Conservation (phyloP, 2,113 vertebrate genomes). For the Sphaerodactylus townsendi region DNA sequence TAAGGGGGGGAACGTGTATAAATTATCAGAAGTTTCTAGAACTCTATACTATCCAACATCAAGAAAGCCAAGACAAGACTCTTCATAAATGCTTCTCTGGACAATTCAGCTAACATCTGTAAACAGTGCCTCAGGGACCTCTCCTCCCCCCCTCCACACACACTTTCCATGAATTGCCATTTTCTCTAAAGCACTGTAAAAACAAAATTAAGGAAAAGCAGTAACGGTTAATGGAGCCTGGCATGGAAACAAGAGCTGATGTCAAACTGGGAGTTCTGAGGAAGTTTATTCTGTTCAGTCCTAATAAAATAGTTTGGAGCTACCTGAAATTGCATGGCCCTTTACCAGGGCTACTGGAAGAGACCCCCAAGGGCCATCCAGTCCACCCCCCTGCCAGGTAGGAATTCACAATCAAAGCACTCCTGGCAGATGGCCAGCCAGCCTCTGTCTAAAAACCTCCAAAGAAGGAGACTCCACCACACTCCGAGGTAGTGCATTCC, state of each 20-base stretch:
- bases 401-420: too few species aligned
- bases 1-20: too few species aligned
- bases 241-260: constrained; percentile 61
- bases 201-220: constrained; percentile 52
- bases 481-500: too few species aligned
- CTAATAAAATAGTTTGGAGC: constrained; percentile 31
- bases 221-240: constrained; percentile 63
- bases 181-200: constrained; percentile 39
- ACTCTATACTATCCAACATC: too few species aligned
- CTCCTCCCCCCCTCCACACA: too few species aligned
- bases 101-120: background rate
- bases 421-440: too few species aligned
- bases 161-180: accelerated
- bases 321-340: background rate
- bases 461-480: too few species aligned
- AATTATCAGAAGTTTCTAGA: too few species aligned
- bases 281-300: constrained; percentile 38
- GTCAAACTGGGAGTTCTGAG: constrained; percentile 3
- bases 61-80: background rate
- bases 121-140: constrained; percentile 4
- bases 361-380: too few species aligned
- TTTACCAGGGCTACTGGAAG: constrained; percentile 18
- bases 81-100: background rate
- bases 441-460: too few species aligned
- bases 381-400: too few species aligned